A percentile compares a stretch with the other conserved stretches of the same genome.
Conservation (phyloP, 2,797 vertebrate species). For the Phataginus tricuspis region DNA sequence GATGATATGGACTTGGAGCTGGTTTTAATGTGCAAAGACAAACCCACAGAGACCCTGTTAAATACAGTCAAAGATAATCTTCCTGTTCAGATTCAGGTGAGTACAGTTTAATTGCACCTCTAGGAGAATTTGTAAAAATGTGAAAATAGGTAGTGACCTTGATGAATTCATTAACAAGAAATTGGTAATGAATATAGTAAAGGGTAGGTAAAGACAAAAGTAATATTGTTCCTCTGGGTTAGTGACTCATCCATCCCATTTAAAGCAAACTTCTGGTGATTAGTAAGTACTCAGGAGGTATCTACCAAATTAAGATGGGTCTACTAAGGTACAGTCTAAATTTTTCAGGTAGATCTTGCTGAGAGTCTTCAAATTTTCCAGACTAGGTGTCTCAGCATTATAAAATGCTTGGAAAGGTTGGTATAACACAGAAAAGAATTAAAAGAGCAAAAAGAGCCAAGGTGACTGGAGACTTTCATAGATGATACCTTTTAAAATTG, state of each 20-base stretch:
- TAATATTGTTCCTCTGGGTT: background rate
- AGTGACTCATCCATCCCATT: constrained; percentile 16
- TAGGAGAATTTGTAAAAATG: constrained; percentile 31
- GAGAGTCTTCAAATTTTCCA: background rate
- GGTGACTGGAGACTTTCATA: background rate
- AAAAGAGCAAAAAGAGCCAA: background rate
- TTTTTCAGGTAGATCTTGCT: constrained; percentile 2
- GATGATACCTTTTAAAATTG: constrained; percentile 44
- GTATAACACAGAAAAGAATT: constrained; percentile 6
- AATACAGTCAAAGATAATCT: constrained; percentile 95
- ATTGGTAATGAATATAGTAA: background rate
- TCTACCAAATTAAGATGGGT: constrained; percentile 46
- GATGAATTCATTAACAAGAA: constrained; percentile 15
- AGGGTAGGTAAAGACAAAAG: background rate
- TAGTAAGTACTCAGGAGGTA: background rate
- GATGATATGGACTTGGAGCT: constrained; percentile 99
- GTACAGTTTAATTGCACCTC: constrained; percentile 71
- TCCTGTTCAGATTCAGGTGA: constrained; percentile 96
- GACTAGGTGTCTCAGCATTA: background rate
- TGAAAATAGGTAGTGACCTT: constrained; percentile 40
- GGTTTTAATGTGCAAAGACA: constrained; percentile 98
- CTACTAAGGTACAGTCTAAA: background rate
- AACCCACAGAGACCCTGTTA: constrained; percentile 96
- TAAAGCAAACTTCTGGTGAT: constrained; percentile 48
- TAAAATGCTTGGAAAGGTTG: constrained; percentile 22